phyloP scores from a whole-genome alignment of 2,888 invertebrate species.

The Esperia sulphurella region DNA sequence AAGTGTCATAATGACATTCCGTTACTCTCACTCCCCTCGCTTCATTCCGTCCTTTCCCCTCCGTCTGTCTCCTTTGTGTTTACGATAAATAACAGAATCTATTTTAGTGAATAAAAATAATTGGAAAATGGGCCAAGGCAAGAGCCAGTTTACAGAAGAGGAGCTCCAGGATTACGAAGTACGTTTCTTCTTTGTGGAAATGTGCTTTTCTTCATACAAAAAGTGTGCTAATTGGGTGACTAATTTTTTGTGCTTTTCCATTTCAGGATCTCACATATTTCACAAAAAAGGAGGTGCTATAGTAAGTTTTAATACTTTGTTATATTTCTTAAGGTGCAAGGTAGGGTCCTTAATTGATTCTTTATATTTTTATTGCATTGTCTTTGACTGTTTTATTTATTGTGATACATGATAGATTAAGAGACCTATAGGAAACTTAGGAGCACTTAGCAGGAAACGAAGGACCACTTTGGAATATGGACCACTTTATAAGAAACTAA shows the following conservation, averaged over 20 bases:
- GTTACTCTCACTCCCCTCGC: not conserved
- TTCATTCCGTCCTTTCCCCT: not conserved
- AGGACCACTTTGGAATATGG: too few relatives aligned
- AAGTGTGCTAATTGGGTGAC: slow-evolving; percentile 12
- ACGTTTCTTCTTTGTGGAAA: slow-evolving; percentile 18
- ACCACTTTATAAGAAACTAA: too few relatives aligned
- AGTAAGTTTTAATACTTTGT: slow-evolving; percentile 80
- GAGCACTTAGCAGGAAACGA: too few relatives aligned
- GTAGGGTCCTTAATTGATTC: too few relatives aligned
- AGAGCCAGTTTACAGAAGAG: slow-evolving; percentile 91
- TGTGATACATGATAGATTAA: too few relatives aligned
- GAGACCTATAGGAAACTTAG: too few relatives aligned
- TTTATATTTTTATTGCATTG: too few relatives aligned
- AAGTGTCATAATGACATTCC: slow-evolving; percentile 1
- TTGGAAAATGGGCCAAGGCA: slow-evolving; percentile 86
- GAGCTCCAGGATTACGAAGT: slow-evolving; percentile 95
- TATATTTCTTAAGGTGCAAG: too few relatives aligned
- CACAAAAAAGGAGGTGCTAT: slow-evolving; percentile 93
- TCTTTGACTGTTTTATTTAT: too few relatives aligned
- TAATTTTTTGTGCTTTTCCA: slow-evolving; percentile 18
- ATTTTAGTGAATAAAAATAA: slow-evolving; percentile 6
- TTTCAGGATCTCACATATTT: slow-evolving; percentile 95
- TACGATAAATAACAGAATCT: slow-evolving; percentile 9
- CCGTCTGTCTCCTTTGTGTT: not conserved
- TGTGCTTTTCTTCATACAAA: not conserved